A percentile compares a stretch with the other conserved stretches of the same genome.
Conservation (phyloP, 2,797 vertebrate genomes). For the Anas flavirostris region DNA sequence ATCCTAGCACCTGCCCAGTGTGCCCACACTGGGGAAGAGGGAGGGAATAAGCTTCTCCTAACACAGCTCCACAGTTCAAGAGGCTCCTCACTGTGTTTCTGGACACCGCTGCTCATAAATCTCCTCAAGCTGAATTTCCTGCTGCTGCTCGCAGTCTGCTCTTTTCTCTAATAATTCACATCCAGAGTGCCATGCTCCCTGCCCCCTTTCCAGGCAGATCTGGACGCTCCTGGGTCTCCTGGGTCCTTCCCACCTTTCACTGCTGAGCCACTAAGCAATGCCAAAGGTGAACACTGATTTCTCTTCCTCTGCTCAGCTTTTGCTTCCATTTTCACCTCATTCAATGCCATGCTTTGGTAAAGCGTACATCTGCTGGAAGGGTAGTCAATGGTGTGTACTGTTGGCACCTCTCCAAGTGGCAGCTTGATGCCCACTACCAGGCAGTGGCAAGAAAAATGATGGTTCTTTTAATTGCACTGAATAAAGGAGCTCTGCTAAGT, state of each 20-base stretch:
- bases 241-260: not conserved
- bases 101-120: constrained; percentile 40
- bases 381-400: not conserved
- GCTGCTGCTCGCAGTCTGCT: constrained; percentile 8
- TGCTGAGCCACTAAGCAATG: not conserved
- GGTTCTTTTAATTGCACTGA: constrained; percentile 32
- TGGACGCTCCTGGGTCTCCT: not conserved
- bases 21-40: constrained; percentile 4
- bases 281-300: not conserved
- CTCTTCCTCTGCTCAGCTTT: not conserved
- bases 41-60: not conserved
- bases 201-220: not conserved
- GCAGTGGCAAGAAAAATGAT: not conserved
- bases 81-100: constrained; percentile 32
- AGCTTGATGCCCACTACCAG: constrained; percentile 7
- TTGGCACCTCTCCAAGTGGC: constrained; percentile 43
- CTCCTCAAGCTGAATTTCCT: constrained; percentile 33
- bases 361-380: not conserved
- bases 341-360: not conserved
- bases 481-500: not conserved
- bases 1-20: not conserved
- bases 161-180: not conserved
- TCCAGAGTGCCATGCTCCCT: not conserved
- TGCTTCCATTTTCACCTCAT: not conserved
- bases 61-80: not conserved